phyloP scores from a whole-genome alignment of 2,888 invertebrate genomes.

The Malachius bipustulatus region DNA sequence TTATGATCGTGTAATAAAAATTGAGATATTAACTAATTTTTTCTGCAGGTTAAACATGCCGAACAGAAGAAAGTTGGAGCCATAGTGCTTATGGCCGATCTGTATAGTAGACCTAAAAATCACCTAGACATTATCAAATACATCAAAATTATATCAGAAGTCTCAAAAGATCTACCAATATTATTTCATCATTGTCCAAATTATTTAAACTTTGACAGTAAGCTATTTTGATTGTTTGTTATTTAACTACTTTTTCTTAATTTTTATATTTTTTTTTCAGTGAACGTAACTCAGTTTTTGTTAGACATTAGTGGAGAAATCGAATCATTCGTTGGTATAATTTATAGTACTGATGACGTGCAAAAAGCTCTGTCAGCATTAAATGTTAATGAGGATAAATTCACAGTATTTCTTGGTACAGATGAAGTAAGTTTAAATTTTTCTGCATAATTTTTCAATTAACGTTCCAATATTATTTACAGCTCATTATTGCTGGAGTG shows the following conservation, averaged over 20 bases:
- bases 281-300: slow-evolving; percentile 31
- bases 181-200: slow-evolving; percentile 69
- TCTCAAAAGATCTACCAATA: slow-evolving; percentile 60
- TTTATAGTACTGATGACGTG: slow-evolving; percentile 30
- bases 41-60: slow-evolving; percentile 49
- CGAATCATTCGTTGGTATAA: slow-evolving; percentile 33
- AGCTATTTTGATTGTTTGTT: slow-evolving; percentile 23
- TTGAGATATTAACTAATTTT: slow-evolving; percentile 3
- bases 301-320: slow-evolving; percentile 33
- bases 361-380: slow-evolving; percentile 29
- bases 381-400: slow-evolving; percentile 29
- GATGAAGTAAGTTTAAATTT: slow-evolving; percentile 26
- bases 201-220: slow-evolving; percentile 56
- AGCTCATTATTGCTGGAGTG: slow-evolving; percentile 51
- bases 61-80: slow-evolving; percentile 49
- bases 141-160: slow-evolving; percentile 49
- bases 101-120: slow-evolving; percentile 56
- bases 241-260: slow-evolving; percentile 2
- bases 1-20: background rate
- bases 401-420: slow-evolving; percentile 31
- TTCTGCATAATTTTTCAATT: background rate
- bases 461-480: slow-evolving; percentile 21
- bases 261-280: slow-evolving; percentile 22
- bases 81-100: slow-evolving; percentile 56
- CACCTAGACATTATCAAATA: slow-evolving; percentile 50